These are phyloP conservation scores for Trichogramma pretiosum DNA, from an alignment of 1,140 invertebrate species.

Conservation along the genomic window DNA sequence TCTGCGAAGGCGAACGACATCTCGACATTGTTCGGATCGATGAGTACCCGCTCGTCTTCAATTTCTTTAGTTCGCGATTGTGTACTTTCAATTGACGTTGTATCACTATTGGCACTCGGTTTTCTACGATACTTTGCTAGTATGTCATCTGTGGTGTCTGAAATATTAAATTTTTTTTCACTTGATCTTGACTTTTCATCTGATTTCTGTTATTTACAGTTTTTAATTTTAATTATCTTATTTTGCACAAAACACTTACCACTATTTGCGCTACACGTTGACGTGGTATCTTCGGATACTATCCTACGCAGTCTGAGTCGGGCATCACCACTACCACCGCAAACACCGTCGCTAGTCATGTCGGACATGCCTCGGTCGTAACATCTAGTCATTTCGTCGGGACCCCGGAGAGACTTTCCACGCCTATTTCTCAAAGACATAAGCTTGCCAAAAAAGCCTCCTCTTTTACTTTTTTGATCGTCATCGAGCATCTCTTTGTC, in stretches of 20 bases:
- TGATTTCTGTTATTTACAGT: not conserved
- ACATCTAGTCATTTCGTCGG: slow-evolving; percentile 42
- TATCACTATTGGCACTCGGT: slow-evolving; percentile 53
- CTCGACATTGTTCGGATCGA: slow-evolving; percentile 57
- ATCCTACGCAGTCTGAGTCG: slow-evolving; percentile 45
- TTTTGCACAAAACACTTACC: slow-evolving; percentile 23
- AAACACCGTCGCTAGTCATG: slow-evolving; percentile 35
- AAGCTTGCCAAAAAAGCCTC: slow-evolving; percentile 62
- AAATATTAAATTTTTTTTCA: slow-evolving; percentile 17
- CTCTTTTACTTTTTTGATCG: slow-evolving; percentile 51
- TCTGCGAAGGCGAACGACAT: slow-evolving; percentile 63
- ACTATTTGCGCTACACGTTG: slow-evolving; percentile 27
- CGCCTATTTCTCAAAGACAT: slow-evolving; percentile 59
- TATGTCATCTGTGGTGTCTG: slow-evolving; percentile 84
- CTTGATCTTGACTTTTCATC: not conserved
- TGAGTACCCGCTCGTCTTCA: slow-evolving; percentile 49
- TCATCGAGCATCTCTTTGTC: slow-evolving; percentile 56
- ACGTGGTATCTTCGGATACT: slow-evolving; percentile 44
- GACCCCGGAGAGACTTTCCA: slow-evolving; percentile 45
- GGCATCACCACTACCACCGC: slow-evolving; percentile 20
- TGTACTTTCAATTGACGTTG: slow-evolving; percentile 41
- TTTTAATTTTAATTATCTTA: not conserved
- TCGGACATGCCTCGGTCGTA: slow-evolving; percentile 33
- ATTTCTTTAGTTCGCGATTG: slow-evolving; percentile 38
- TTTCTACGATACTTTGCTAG: slow-evolving; percentile 89